A percentile compares a stretch with the other conserved stretches of the same genome.
phyloP scores from a whole-genome alignment of 2,888 invertebrate genomes.

The Caenorhabditis sp. region DNA sequence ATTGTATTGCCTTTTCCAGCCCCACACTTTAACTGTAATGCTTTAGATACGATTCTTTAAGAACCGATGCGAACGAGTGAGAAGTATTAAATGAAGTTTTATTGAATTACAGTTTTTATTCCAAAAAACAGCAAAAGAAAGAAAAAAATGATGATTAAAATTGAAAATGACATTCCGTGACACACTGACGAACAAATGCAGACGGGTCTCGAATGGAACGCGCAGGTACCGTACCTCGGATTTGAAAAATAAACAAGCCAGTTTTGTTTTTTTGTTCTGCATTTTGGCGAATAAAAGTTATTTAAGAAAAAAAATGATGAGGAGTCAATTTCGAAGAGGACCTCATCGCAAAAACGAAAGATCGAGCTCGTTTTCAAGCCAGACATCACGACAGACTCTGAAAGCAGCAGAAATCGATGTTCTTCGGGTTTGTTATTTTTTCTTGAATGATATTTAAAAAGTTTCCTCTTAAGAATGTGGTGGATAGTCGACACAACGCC shows the following conservation, averaged over 20 bases:
- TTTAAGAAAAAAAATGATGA: not conserved
- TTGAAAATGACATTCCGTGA: no score
- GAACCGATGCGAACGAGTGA: slow-evolving; percentile 1
- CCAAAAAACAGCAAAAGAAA: no score
- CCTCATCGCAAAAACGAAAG: not conserved
- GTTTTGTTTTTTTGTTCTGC: not conserved
- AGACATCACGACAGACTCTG: not conserved
- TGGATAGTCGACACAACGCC: slow-evolving; percentile 73
- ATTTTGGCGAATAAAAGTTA: not conserved
- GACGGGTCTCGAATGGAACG: slow-evolving; percentile 3
- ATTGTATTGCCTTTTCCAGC: not conserved
- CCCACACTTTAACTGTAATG: slow-evolving; percentile 7
- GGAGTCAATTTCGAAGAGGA: slow-evolving; percentile 3
- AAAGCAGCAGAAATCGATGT: slow-evolving; percentile 12
- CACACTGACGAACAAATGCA: not conserved
- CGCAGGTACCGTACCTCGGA: not conserved
- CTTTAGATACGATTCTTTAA: slow-evolving; percentile 11
- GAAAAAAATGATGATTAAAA: no score
- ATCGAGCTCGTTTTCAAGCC: not conserved
- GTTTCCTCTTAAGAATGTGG: slow-evolving; percentile 65
- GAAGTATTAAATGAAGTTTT: not conserved
- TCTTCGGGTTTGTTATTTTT: slow-evolving; percentile 1
- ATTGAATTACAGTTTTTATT: no score
- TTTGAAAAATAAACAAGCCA: not conserved
- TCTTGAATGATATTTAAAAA: not conserved